Conservation (phyloP, 1,140 invertebrate genomes). For the Drosophila triauraria region DNA sequence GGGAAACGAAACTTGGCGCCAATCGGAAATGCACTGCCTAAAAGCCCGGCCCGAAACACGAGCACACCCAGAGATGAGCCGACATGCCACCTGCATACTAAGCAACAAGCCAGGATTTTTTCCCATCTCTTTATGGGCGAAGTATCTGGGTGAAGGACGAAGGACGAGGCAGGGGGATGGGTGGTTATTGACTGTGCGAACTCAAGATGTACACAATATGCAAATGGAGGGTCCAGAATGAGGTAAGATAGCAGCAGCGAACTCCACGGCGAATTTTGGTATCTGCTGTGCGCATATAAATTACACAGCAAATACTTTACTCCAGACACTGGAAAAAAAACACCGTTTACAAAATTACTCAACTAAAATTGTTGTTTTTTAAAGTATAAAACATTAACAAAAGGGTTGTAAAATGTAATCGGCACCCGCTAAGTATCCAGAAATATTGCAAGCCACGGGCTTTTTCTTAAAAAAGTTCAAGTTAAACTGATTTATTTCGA, state of each 20-base stretch:
- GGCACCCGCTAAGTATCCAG: too few species aligned
- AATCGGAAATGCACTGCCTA: conserved; percentile 65
- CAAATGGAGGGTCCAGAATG: conserved; percentile 51
- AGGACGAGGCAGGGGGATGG: background rate
- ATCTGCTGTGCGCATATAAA: conserved; percentile 62
- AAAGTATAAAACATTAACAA: too few species aligned
- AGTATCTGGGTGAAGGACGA: conserved; percentile 2
- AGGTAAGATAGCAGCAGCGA: conserved; percentile 39
- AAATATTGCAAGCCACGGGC: too few species aligned
- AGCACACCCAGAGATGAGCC: conserved; percentile 18
- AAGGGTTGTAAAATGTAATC: too few species aligned
- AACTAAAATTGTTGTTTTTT: too few species aligned
- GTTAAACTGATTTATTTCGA: too few species aligned
- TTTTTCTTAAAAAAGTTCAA: too few species aligned
- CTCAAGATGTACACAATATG: conserved; percentile 64
- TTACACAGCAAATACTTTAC: conserved; percentile 43
- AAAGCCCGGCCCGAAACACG: conserved; percentile 28
- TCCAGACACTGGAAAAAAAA: background rate
- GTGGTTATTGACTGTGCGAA: conserved; percentile 71
- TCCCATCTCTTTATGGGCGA: conserved; percentile 5
- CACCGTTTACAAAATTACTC: too few species aligned
- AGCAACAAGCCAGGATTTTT: conserved; percentile 57
- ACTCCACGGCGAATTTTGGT: conserved; percentile 38
- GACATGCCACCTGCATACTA: conserved; percentile 68
- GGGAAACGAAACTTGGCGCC: conserved; percentile 41